These are phyloP conservation scores for Prionace glauca DNA, from an alignment of 2,797 vertebrate species.

Conservation along the genomic window DNA sequence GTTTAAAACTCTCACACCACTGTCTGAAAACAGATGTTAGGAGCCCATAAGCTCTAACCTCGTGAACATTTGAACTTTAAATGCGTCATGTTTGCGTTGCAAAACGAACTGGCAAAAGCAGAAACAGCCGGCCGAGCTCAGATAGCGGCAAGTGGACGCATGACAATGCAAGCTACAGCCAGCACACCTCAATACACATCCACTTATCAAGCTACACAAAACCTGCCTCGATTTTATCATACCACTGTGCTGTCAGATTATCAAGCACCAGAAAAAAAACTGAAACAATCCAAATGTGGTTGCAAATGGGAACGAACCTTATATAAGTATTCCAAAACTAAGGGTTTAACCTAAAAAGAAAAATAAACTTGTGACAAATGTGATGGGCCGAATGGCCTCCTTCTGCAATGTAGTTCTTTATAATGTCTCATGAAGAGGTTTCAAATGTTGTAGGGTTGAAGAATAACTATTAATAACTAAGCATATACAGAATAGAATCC, in stretches of 20 bases:
- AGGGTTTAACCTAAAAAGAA: not conserved
- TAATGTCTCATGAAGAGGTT: too few relatives aligned
- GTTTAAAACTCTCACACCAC: not conserved
- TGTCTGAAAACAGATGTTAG: not conserved
- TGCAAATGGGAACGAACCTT: not conserved
- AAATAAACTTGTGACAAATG: not conserved
- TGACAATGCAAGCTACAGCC: not conserved
- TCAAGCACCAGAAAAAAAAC: not conserved
- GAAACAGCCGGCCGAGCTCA: not conserved
- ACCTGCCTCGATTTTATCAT: not conserved
- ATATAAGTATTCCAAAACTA: not conserved
- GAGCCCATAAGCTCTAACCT: not conserved
- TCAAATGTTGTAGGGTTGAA: too few relatives aligned
- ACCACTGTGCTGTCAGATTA: not conserved
- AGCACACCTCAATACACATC: not conserved
- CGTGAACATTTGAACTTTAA: slow-evolving; percentile 20
- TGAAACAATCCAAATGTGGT: not conserved
- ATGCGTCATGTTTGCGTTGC: slow-evolving; percentile 32
- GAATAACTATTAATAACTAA: too few relatives aligned
- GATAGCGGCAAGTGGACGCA: not conserved
- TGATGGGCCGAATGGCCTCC: too few relatives aligned
- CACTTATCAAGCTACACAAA: not conserved
- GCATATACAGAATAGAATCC: too few relatives aligned
- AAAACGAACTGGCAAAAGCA: not conserved
- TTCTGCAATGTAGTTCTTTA: too few relatives aligned